A percentile compares a stretch with the other conserved stretches of the same genome.
Evolutionary conservation across 2,888 invertebrate species (phyloP).

Genomic region (Alitta virens): DNA sequence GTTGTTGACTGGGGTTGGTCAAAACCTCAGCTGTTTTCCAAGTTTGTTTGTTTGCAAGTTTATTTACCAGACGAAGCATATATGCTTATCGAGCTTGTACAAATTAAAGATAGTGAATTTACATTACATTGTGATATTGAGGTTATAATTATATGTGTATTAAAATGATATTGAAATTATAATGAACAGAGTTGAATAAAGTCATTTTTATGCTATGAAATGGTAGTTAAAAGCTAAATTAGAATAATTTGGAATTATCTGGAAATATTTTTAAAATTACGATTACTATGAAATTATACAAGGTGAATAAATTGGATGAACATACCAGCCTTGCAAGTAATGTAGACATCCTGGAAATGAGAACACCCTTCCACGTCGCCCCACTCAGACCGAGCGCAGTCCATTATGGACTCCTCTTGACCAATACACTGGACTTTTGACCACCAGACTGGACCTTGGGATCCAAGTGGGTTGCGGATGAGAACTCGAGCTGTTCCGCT

Average conservation of each 20-base stretch:
- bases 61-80: no score
- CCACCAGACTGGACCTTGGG: constrained; percentile 28
- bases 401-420: constrained; percentile 60
- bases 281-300: no score
- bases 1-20: no score
- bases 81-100: no score
- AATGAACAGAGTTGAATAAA: neutral
- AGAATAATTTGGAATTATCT: no score
- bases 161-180: neutral
- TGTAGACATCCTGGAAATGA: neutral
- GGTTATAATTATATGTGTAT: no score
- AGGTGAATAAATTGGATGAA: no score
- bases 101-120: no score
- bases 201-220: no score
- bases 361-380: constrained; percentile 63
- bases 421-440: constrained; percentile 62
- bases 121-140: no score
- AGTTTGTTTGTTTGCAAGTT: neutral
- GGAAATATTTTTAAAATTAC: no score
- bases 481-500: neutral
- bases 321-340: neutral
- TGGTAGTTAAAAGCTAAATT: no score
- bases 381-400: constrained; percentile 69
- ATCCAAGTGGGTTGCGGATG: neutral
- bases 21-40: neutral